Evolutionary conservation across 2,797 vertebrate genomes (phyloP), one percentile per base, ranked within the genome.

Genomic region (Myioborus miniatus): DNA sequence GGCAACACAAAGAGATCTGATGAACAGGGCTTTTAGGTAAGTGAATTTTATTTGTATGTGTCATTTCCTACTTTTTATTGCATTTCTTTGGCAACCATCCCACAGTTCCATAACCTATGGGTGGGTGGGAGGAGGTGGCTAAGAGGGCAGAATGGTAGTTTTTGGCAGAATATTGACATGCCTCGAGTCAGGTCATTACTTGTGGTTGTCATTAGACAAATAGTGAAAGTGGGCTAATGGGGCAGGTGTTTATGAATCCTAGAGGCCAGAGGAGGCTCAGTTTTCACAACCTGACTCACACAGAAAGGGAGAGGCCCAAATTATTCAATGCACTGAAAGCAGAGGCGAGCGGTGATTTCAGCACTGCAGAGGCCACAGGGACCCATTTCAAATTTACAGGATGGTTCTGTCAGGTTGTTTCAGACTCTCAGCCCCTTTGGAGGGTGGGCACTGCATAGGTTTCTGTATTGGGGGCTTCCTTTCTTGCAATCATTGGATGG

Each of bases 11-110:
- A 90, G 80, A 94, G 37, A 65, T 93, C 83, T 75, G 75, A 93
- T 5, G 7, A 83, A 58, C 69, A 67, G 59, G 65, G 91, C 89
- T 97, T 95, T 97, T 97, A 97, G 88, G 89, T 94, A 96, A 96
- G 93, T 87, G 94, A 93, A 83, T 97, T 95, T 97, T 96, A 96
- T 96, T 96, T 97, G 91, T 96, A 63, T 90, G 90, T 96, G 96
- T 96, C 67, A 97, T 96, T 97, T 97, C 96, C 97, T 97, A 94
- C 93, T 89, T 96, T 97, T 97, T 97, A 97, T 95, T 95, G 91
- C 93, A 70, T 78, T 87, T 94, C 75, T 89, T 89, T 97, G 97
- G 96, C 96, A 97, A 75, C 39, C 56, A 26, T 96, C 96, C 97
- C 87, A 49, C 82, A 80, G 81, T 79, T 96, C 96, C 95, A 97